phyloP scores from a whole-genome alignment of 2,113 vertebrate genomes.

The Platanista minor region DNA sequence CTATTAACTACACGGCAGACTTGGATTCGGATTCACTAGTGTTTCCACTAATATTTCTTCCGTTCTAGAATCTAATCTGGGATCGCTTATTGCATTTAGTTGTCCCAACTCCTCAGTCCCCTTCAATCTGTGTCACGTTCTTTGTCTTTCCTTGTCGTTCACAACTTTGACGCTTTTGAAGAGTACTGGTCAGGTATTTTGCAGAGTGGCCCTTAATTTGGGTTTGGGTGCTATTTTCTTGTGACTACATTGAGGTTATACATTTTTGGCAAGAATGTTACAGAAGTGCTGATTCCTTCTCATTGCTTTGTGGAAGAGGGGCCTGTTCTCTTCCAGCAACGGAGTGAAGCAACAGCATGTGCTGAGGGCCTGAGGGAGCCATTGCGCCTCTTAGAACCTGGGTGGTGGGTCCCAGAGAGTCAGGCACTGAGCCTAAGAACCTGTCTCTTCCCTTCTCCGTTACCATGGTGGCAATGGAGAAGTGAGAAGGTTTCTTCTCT shows the following conservation, averaged over 20 bases:
- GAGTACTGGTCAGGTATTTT: background rate
- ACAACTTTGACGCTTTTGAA: background rate
- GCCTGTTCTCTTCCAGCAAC: background rate
- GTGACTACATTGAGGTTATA: background rate
- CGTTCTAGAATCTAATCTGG: background rate
- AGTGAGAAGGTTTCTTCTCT: background rate
- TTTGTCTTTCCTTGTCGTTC: background rate
- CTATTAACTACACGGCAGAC: background rate
- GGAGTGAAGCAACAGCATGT: no score
- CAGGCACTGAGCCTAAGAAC: background rate
- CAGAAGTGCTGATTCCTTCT: background rate
- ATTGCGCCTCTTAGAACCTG: background rate
- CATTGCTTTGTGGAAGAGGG: background rate
- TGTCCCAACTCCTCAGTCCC: background rate
- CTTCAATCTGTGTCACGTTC: background rate
- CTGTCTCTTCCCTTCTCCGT: background rate
- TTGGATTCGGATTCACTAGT: fast-evolving
- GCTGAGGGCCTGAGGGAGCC: background rate
- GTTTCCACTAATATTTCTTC: background rate
- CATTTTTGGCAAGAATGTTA: background rate
- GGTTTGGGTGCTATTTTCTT: background rate
- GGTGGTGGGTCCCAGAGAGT: background rate
- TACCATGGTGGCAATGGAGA: background rate
- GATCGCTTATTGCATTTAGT: no score
- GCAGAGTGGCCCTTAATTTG: background rate